Conservation (phyloP, 2,888 invertebrate species). For the Petrophora chlorosata region DNA sequence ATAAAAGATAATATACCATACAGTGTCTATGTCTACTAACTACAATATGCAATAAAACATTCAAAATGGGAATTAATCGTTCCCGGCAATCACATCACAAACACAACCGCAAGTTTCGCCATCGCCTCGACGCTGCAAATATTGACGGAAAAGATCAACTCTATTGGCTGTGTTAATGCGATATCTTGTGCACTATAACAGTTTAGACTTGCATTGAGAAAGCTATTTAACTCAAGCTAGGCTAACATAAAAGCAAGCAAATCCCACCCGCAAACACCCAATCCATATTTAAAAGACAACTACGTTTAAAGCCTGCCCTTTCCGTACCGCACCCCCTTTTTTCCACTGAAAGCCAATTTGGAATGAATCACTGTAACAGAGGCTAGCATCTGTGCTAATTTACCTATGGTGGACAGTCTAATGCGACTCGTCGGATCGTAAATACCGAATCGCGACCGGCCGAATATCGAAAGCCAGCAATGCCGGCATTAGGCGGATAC, state of each 20-base stretch:
- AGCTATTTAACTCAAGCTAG: neutral
- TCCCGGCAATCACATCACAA: too few relatives aligned
- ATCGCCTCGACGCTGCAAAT: too few relatives aligned
- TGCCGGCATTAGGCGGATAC: constrained; percentile 83
- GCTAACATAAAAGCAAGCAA: neutral
- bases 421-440: constrained; percentile 80
- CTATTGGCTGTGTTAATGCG: too few relatives aligned
- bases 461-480: constrained; percentile 74
- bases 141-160: too few relatives aligned
- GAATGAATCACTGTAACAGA: constrained; percentile 83
- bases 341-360: constrained; percentile 82
- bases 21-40: too few relatives aligned
- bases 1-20: too few relatives aligned
- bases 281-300: constrained; percentile 50
- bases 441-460: constrained; percentile 80
- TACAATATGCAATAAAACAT: too few relatives aligned
- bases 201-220: neutral
- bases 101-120: too few relatives aligned
- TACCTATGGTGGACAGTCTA: constrained; percentile 84
- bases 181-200: too few relatives aligned
- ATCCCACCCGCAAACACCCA: neutral
- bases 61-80: too few relatives aligned
- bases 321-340: constrained; percentile 74
- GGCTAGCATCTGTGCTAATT: constrained; percentile 84
- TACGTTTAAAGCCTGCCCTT: constrained; percentile 72